Percentiles rank a stretch among this genome's conserved stretches.
phyloP scores from a whole-genome alignment of 2,797 vertebrate genomes.

The Anableps anableps region DNA sequence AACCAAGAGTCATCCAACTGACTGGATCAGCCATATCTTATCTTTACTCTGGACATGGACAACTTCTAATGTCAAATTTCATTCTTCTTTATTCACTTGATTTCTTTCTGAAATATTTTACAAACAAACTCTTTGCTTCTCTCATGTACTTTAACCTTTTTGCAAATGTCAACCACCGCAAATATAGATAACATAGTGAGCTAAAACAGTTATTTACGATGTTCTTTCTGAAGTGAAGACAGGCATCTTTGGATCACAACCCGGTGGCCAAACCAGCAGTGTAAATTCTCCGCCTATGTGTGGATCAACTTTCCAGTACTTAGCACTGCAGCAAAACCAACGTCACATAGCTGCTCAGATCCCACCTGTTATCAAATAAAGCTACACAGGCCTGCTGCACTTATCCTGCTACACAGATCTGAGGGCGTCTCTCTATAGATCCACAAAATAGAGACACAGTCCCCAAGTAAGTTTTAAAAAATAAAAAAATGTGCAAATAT shows the following conservation, averaged over 20 bases:
- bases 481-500: neutral
- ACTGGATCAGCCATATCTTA: neutral
- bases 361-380: slow-evolving; percentile 42
- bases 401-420: neutral
- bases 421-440: neutral
- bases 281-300: slow-evolving; percentile 10
- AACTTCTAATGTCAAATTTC: neutral
- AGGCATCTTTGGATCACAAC: slow-evolving; percentile 43
- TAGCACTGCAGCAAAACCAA: slow-evolving; percentile 7
- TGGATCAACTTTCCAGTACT: slow-evolving; percentile 47
- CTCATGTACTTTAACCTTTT: slow-evolving; percentile 30
- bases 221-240: slow-evolving; percentile 40
- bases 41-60: neutral
- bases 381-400: too few species aligned
- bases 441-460: neutral
- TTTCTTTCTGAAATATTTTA: neutral
- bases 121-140: neutral
- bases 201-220: slow-evolving; percentile 58
- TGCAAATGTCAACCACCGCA: slow-evolving; percentile 22
- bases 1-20: neutral
- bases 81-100: too few species aligned
- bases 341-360: slow-evolving; percentile 22
- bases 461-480: neutral
- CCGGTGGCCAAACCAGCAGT: slow-evolving; percentile 24
- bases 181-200: slow-evolving; percentile 23